These are phyloP conservation scores for Procambarus clarkii DNA, from an alignment of 1,140 invertebrate species.

Conservation along the genomic window DNA sequence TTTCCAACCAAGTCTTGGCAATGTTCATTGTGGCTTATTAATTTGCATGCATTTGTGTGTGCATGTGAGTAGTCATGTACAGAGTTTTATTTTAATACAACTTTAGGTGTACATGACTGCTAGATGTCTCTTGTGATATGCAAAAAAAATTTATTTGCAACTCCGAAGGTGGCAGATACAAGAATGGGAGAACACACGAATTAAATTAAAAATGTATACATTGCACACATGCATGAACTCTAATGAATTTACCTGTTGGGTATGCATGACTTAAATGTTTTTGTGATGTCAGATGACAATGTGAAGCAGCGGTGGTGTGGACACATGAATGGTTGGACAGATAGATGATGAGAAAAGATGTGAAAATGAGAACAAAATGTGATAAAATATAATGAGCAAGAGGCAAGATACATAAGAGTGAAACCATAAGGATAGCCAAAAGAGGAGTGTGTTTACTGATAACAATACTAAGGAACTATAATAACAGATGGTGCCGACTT, in stretches of 20 bases:
- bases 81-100: not conserved
- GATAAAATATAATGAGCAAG: not conserved
- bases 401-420: not conserved
- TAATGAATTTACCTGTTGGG: too few relatives aligned
- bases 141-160: too few relatives aligned
- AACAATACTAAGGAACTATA: conserved; percentile 2
- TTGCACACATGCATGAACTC: too few relatives aligned
- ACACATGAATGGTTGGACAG: not conserved
- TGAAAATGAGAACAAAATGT: not conserved
- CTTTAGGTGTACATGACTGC: not conserved
- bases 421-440: not conserved
- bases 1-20: not conserved
- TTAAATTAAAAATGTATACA: too few relatives aligned
- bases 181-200: too few relatives aligned
- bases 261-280: not conserved
- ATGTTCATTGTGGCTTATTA: not conserved
- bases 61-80: not conserved
- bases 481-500: not conserved
- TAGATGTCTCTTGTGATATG: not conserved
- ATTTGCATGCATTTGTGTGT: not conserved
- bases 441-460: not conserved
- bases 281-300: not conserved
- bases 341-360: not conserved
- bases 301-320: not conserved
- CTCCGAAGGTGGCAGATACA: too few relatives aligned